Evolutionary conservation across 2,888 invertebrate genomes (phyloP), one percentile per base, ranked within the genome.

Genomic region (Pammene fasciana): DNA sequence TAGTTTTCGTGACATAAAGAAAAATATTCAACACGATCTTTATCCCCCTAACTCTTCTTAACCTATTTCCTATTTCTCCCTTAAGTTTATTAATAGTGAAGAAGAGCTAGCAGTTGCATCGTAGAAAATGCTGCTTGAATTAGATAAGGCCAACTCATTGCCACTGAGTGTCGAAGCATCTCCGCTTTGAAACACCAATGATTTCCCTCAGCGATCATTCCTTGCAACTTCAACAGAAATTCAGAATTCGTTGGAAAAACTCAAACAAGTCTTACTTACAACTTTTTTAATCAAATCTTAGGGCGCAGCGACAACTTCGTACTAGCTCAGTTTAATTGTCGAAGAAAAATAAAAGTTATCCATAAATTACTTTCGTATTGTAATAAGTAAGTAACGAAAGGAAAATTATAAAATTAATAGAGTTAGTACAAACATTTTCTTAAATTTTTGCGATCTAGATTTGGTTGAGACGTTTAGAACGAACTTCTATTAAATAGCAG

Each of bases 121-220:
- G 26, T 26, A 26, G 26, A 3, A 26, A 26, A 26, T 26, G 26
- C 26, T 26, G 26, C 26, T 26, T 26, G 26, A 26, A 26, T 26
- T 26, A 26, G 11, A 18, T 4, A 14, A 14, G 26, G 11, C 43
- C 43, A n/a, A 43, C 41, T 18, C 16, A 41, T 16, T 16, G 16
- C 57, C 6, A 56, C 16, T 43, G 36, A 11, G 10, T 34, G 55
- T 67, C 18, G 10, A 41, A 56, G 48, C 26, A n/a, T 16, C 55
- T 55, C 18, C 16, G 18, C 2, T 55, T 10, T 43, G 26, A 26
- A 18, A 16, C 26, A 13, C 9, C 36, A 26, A 68, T 67, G 71
- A 71, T 71, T 71, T 71, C 71, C 71, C 71, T 5, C 13, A 71
- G 71, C 71, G 71, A 60, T 59, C 64, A 70, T 65, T 68, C 57